Base-by-base conservation (phyloP, 1,140 invertebrate species). In the Anastrepha obliqua region DNA sequence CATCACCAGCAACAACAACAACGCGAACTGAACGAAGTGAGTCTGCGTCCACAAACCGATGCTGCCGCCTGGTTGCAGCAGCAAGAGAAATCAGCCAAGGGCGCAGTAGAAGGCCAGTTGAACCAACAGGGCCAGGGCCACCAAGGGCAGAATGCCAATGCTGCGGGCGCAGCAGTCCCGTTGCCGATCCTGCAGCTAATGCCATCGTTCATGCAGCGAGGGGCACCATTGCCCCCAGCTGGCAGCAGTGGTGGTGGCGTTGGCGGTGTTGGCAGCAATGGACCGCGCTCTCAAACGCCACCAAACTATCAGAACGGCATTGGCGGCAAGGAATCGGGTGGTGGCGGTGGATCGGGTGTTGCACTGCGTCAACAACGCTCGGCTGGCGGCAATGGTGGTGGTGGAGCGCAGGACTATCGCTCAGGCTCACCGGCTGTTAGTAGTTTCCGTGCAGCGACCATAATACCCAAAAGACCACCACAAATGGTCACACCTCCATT, bases 211-310 rank as follows among this genome's bases (percentile, higher is more conserved):
- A 93, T 92, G 92, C 91, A 91, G 87, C 90, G 92, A 85, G 89
- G 92, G 55, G 91, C 91, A 60, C 93, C 95, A 95, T 92, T 95
- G 94, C 93, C 96, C 95, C 5, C 85, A 59, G 47, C 64, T 9
- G 59, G 85, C 13, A 86, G 60, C 20, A 39, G 85, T 51, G 87
- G 85, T 2, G 64, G n/a, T 44, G 86, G 86, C 2, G 85, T 89
- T 89, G 74, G 87, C 78, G 39, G 47, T 39, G n/a, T 8, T 67
- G 70, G 55, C 13, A 59, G 64, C 39, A 86, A 60, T 44, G 65
- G 85, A 3, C 78, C 87, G 67, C 89, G 89, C 70, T 88, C 89
- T 5, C 87, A 88, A 60, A 88, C 89, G 51, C 87, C 89, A 87
- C 86, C 89, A 67, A 86, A 74, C 81, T 92, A 92, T 89, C 92